Evolutionary conservation across 2,888 invertebrate species (phyloP).

Genomic region (Candidula unifasciata): DNA sequence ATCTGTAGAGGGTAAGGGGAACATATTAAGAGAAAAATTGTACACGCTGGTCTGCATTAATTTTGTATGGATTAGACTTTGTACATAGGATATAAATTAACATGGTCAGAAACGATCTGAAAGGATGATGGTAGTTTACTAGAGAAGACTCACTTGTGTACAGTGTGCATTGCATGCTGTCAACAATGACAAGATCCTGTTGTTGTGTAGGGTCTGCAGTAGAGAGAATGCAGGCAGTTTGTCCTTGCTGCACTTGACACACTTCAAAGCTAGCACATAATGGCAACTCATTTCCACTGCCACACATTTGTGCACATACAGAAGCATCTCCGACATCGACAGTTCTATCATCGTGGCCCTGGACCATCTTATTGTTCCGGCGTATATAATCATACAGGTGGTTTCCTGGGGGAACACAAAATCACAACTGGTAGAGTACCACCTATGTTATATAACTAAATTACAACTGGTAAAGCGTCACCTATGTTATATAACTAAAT

Average conservation of each 20-base stretch:
- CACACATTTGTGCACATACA: constrained; percentile 41
- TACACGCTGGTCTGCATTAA: no score
- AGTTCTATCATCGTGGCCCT: constrained; percentile 25
- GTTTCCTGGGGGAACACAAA: constrained; percentile 23
- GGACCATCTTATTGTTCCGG: neutral
- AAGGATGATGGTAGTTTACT: no score
- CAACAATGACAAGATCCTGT: neutral
- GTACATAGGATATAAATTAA: no score
- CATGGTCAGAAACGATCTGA: no score
- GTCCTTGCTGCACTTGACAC: constrained; percentile 19
- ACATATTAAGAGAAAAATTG: no score
- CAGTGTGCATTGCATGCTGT: constrained; percentile 3
- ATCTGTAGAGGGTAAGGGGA: no score
- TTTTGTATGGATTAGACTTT: no score
- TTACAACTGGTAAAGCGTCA: no score
- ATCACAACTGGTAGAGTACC: neutral
- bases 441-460: no score
- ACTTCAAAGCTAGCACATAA: constrained; percentile 41
- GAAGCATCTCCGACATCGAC: neutral
- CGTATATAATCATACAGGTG: constrained; percentile 42
- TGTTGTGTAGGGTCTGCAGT: constrained; percentile 39
- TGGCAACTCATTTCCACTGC: constrained; percentile 28
- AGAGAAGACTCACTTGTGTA: constrained; percentile 39
- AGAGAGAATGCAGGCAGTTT: constrained; percentile 27
- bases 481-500: no score